Evolutionary conservation across 2,797 vertebrate genomes (phyloP).

Genomic region (Natrix natrix): DNA sequence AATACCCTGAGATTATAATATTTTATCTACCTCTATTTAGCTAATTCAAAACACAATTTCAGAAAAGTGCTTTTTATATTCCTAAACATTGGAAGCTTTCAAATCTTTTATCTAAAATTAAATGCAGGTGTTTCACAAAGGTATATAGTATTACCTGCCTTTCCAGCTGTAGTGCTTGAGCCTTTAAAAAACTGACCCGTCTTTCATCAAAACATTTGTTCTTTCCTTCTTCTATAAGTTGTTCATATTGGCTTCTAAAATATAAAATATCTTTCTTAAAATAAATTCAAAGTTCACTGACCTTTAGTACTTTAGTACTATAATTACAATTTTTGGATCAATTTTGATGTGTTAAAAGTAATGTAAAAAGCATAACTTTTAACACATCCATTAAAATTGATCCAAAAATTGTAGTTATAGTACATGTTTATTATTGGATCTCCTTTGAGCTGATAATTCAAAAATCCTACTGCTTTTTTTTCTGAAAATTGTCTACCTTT

Average conservation of each 20-base stretch:
- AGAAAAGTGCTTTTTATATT: neutral
- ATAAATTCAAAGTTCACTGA: neutral
- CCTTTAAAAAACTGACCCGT: slow-evolving; percentile 66
- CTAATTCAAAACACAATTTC: neutral
- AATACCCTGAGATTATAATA: neutral
- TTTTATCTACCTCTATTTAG: neutral
- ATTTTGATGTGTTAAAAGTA: slow-evolving; percentile 1
- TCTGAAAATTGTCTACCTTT: neutral
- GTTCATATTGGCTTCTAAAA: slow-evolving; percentile 67
- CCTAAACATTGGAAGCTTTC: neutral
- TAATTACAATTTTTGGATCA: neutral
- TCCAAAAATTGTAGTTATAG: neutral
- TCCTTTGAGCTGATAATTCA: neutral
- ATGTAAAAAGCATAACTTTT: slow-evolving; percentile 5
- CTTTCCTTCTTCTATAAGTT: slow-evolving; percentile 63
- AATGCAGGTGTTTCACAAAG: neutral
- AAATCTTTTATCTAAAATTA: neutral
- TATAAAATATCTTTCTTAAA: slow-evolving; percentile 24
- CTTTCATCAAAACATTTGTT: slow-evolving; percentile 72
- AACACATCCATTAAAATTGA: neutral
- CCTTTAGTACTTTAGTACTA: neutral
- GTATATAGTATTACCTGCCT: slow-evolving; percentile 56
- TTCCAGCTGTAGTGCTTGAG: slow-evolving; percentile 64
- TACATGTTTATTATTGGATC: neutral
- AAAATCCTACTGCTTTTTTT: neutral